A percentile compares a stretch with the other conserved stretches of the same genome.
Evolutionary conservation across 2,888 invertebrate genomes (phyloP).

Genomic region (Brenthis hecate): DNA sequence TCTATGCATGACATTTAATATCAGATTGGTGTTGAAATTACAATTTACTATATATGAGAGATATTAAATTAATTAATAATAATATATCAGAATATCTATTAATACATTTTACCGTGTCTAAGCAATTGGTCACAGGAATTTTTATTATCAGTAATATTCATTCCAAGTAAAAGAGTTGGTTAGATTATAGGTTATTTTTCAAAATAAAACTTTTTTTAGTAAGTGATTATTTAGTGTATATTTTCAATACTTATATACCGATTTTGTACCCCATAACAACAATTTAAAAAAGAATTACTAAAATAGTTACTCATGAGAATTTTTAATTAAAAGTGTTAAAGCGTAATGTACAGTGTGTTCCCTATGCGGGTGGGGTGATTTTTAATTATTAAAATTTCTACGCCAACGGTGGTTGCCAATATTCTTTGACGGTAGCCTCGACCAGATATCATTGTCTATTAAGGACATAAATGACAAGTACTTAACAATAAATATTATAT

Average conservation of each 20-base stretch:
- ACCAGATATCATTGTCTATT: conserved; percentile 51
- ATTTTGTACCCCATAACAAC: conserved; percentile 11
- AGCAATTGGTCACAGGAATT: too few relatives aligned
- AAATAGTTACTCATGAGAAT: conserved; percentile 38
- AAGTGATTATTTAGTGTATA: background rate
- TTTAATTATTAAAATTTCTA: conserved; percentile 81
- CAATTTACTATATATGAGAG: background rate
- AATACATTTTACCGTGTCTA: background rate
- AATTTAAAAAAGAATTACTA: conserved; percentile 30
- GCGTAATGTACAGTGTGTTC: conserved; percentile 68
- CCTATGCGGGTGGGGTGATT: conserved; percentile 73
- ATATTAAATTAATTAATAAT: conserved; percentile 1
- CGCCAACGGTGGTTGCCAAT: conserved; percentile 68
- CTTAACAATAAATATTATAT: conserved; percentile 32
- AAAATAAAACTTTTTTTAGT: too few relatives aligned
- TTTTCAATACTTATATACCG: background rate
- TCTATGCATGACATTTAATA: conserved; percentile 35
- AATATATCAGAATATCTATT: background rate
- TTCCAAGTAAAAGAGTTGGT: too few relatives aligned
- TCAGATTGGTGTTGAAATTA: conserved; percentile 21
- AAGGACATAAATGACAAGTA: conserved; percentile 41
- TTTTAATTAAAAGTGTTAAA: conserved; percentile 72
- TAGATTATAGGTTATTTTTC: too few relatives aligned
- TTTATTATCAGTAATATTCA: too few relatives aligned
- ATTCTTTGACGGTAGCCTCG: conserved; percentile 67